Evolutionary conservation across 2,797 vertebrate species (phyloP).

Genomic region (Nannoperca obscura): DNA sequence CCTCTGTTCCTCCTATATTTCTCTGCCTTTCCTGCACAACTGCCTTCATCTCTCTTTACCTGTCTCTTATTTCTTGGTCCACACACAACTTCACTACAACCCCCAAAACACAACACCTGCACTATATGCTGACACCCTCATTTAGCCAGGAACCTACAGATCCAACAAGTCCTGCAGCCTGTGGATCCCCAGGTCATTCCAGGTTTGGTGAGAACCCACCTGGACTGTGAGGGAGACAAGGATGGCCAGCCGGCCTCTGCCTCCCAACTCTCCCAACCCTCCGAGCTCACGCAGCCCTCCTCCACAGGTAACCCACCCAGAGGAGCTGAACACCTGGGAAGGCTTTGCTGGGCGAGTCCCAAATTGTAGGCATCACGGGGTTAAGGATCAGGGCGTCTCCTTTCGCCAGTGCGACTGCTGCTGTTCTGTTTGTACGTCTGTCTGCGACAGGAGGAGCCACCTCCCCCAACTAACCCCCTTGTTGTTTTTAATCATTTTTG

Average conservation of each 20-base stretch:
- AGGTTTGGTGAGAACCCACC: constrained; percentile 87
- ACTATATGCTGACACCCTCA: constrained; percentile 30
- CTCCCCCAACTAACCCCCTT: constrained; percentile 65
- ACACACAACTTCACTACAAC: constrained; percentile 25
- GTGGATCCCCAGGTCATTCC: constrained; percentile 89
- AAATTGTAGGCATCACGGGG: constrained; percentile 14
- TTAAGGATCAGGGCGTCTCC: constrained; percentile 36
- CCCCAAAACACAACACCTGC: constrained; percentile 9
- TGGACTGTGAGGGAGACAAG: constrained; percentile 85
- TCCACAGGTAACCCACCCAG: constrained; percentile 91
- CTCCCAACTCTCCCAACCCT: constrained; percentile 86
- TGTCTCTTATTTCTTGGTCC: constrained; percentile 19
- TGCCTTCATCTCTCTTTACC: constrained; percentile 42
- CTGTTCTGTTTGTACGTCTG: constrained; percentile 54
- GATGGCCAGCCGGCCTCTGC: constrained; percentile 83
- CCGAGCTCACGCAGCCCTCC: constrained; percentile 85
- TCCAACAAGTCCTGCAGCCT: constrained; percentile 89
- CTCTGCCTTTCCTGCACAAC: constrained; percentile 11
- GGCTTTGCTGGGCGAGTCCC: constrained; percentile 1
- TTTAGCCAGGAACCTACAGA: constrained; percentile 89
- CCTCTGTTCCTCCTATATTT: constrained; percentile 39
- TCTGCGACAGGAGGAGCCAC: constrained; percentile 48
- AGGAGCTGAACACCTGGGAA: constrained; percentile 52
- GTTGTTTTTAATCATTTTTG: constrained; percentile 58
- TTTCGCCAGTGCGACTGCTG: constrained; percentile 57